Percentiles rank a stretch among this genome's conserved stretches.
These are phyloP conservation scores for Poecile atricapillus DNA, from an alignment of 2,113 vertebrate genomes.

Conservation along the genomic window DNA sequence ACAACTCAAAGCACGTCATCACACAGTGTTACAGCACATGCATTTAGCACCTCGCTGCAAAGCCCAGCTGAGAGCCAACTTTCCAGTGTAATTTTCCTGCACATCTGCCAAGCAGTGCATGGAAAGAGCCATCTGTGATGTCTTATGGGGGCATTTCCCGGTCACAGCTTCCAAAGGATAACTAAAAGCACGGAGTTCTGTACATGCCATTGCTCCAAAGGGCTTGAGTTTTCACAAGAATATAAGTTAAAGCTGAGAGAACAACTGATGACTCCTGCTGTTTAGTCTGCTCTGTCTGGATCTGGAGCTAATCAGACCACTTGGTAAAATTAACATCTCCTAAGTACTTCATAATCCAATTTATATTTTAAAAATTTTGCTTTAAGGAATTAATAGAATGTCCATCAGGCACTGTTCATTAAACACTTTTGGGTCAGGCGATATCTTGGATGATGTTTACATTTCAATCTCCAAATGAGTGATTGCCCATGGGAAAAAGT, in stretches of 20 bases:
- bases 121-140: slow-evolving; percentile 32
- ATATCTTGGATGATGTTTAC: background rate
- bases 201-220: background rate
- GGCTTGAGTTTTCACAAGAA: background rate
- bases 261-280: background rate
- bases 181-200: slow-evolving; percentile 9
- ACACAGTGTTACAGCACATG: slow-evolving; percentile 10
- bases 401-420: background rate
- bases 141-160: slow-evolving; percentile 6
- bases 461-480: background rate
- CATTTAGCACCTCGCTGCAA: slow-evolving; percentile 3
- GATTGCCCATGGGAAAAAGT: background rate
- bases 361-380: background rate
- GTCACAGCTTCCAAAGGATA: slow-evolving; percentile 40
- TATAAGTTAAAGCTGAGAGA: background rate
- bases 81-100: slow-evolving; percentile 51
- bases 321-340: background rate
- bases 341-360: background rate
- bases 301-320: background rate
- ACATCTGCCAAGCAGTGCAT: background rate
- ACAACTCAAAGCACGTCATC: background rate
- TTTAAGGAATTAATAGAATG: background rate
- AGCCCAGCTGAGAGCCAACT: slow-evolving; percentile 28
- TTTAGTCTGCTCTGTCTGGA: background rate
- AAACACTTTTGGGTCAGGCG: background rate